phyloP scores from a whole-genome alignment of 1,140 invertebrate genomes.

The Drosophila navojoa region DNA sequence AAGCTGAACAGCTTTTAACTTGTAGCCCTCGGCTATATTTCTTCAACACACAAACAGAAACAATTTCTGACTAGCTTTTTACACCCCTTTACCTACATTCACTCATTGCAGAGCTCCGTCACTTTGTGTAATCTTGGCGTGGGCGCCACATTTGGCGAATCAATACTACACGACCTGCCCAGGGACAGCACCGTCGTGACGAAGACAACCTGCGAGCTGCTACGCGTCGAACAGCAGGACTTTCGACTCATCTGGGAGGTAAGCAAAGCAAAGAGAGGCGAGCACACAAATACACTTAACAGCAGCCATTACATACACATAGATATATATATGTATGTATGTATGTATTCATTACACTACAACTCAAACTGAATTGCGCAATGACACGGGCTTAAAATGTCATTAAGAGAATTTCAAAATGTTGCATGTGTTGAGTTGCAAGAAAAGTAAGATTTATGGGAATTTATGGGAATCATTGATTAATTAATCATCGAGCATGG shows the following conservation, averaged over 20 bases:
- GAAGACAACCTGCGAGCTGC: slow-evolving; percentile 89
- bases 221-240: slow-evolving; percentile 90
- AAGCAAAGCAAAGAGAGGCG: slow-evolving; percentile 62
- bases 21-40: not conserved
- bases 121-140: slow-evolving; percentile 89
- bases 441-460: not conserved
- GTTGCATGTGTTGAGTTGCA: too few species aligned
- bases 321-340: not conserved
- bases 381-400: slow-evolving; percentile 22
- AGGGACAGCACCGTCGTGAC: slow-evolving; percentile 90
- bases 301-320: not conserved
- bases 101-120: slow-evolving; percentile 86
- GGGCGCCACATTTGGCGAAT: slow-evolving; percentile 92
- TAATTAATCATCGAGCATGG: too few species aligned
- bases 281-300: not conserved
- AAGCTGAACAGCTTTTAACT: slow-evolving; percentile 32
- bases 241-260: slow-evolving; percentile 92
- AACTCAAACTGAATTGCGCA: slow-evolving; percentile 17
- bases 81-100: not conserved
- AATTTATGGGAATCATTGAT: too few species aligned
- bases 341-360: slow-evolving; percentile 26
- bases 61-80: slow-evolving; percentile 17
- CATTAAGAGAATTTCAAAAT: slow-evolving; percentile 1
- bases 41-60: not conserved
- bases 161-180: slow-evolving; percentile 89